Evolutionary conservation across 2,113 vertebrate species (phyloP).

Genomic region (Indri indri): DNA sequence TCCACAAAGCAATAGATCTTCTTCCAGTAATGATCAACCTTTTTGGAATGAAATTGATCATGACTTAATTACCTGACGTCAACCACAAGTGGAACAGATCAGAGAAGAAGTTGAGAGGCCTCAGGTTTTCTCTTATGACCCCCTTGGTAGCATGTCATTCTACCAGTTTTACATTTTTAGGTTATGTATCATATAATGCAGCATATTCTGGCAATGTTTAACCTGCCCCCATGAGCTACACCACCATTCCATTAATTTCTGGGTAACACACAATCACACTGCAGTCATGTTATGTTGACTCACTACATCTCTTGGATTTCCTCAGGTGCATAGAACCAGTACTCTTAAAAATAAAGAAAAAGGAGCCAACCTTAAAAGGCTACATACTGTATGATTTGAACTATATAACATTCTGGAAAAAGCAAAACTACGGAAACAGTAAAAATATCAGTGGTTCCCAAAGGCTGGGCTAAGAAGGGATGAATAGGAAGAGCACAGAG

Average conservation of each 20-base stretch:
- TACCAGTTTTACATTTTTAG: background rate
- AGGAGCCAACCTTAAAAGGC: background rate
- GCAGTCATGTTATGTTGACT: background rate
- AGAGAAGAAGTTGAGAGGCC: too few species aligned
- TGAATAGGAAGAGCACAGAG: background rate
- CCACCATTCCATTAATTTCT: background rate
- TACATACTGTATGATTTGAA: background rate
- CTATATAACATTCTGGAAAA: background rate
- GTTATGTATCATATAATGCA: too few species aligned
- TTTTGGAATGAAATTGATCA: background rate
- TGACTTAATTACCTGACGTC: background rate
- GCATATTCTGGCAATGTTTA: background rate
- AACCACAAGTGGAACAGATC: background rate
- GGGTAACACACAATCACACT: background rate
- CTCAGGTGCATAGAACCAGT: background rate
- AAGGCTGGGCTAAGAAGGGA: rapidly evolving
- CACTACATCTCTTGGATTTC: background rate
- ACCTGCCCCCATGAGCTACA: background rate
- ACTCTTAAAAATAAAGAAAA: background rate
- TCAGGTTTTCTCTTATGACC: rapidly evolving
- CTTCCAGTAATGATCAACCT: background rate
- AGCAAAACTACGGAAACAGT: background rate
- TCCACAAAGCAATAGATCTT: background rate
- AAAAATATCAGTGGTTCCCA: background rate
- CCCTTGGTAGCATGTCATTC: too few species aligned